Base-by-base conservation (phyloP, 2,888 invertebrate species). In the Cephalotes varians region DNA sequence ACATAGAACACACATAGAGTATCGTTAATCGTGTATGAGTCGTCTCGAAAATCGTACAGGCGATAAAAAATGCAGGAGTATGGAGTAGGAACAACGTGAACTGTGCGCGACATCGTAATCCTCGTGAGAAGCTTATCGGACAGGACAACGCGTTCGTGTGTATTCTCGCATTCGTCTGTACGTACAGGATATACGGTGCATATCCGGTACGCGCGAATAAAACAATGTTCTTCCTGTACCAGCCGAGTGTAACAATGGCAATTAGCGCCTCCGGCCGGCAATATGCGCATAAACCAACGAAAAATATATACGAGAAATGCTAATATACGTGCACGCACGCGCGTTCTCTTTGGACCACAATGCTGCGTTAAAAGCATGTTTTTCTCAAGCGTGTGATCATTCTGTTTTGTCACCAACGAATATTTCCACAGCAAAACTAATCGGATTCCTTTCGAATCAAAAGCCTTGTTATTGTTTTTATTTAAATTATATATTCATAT, bases 51-150 rank as follows among this genome's bases (percentile, higher is more conserved):
- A 51, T 65, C 64, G 44, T 9, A 18, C 15, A 18, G 10, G 28
- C 25, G 15, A 62, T 47, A 34, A 56, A 51, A 62, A 81, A 72
- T 72, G 12, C 9, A 74, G 28, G n/a, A 25, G 10, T 34, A 44
- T 31, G 18, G 18, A 2, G 7, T 64, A 18, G 28, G 18, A 28
- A n/a, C 64, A 37, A 67, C 10, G 25, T n/a, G 58, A 82, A 76
- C 69, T 79, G 44, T 51, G 80, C 77, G 65, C 74, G 74, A 79
- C 83, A 62, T 77, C 62, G 86, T 85, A 83, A 86, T 83, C 77
- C 85, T 77, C 81, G 81, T 79, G 86, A 86, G 85, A 85, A 80
- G 79, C 85, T 85, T 85, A 87, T 87, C 86, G 85, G 71, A 71
- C 60, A n/a, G 60, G 74, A 60, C 69, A 73, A 34, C 34, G 44